Percentiles rank a stretch among this genome's conserved stretches.
Conservation (phyloP, 2,113 vertebrate species). For the Danio rerio region GRCz12tu NC_133190.1:2299001-2299500, state of each 20-base stretch:
- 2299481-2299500: conserved; percentile 22
- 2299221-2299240: neutral
- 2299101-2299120: too few species aligned
- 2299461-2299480: conserved; percentile 5
- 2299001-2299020: too few species aligned
- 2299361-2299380: neutral
- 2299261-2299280: neutral
- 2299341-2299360: neutral
- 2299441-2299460: neutral
- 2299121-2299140: too few species aligned
- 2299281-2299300: neutral
- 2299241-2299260: neutral
- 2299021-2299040: too few species aligned
- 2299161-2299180: too few species aligned
- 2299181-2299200: too few species aligned
- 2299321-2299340: neutral
- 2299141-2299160: too few species aligned
- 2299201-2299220: too few species aligned
- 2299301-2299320: neutral
- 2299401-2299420: neutral
- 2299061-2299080: too few species aligned
- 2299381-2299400: neutral
- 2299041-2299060: too few species aligned
- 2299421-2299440: neutral
- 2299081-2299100: too few species aligned